Percentiles rank a stretch among this genome's conserved stretches.
These are phyloP conservation scores for Ophthalmolycus amberensis DNA, from an alignment of 2,113 vertebrate genomes.

Conservation along the genomic window DNA sequence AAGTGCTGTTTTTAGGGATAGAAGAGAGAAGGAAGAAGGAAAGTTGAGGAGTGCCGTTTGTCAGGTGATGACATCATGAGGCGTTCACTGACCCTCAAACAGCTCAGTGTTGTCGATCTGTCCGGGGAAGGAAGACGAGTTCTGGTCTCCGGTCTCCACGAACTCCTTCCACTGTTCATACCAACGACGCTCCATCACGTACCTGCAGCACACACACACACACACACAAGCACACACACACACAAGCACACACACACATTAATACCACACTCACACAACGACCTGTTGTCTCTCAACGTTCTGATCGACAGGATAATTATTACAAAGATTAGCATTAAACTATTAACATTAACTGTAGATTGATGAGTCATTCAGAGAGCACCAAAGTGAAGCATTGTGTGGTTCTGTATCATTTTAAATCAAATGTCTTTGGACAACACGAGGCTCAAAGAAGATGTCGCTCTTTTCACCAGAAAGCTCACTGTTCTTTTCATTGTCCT, in stretches of 20 bases:
- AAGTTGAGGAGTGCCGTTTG: not conserved
- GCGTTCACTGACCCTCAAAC: constrained; percentile 83
- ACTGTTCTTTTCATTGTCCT: not conserved
- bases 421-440: too few relatives aligned
- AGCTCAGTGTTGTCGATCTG: constrained; percentile 87
- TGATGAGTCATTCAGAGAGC: too few relatives aligned
- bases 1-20: not conserved
- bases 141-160: constrained; percentile 84
- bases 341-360: too few relatives aligned
- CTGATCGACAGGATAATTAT: too few relatives aligned
- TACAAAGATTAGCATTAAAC: too few relatives aligned
- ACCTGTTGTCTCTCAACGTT: too few relatives aligned
- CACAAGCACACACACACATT: not conserved
- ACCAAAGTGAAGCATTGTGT: too few relatives aligned
- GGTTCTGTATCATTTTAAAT: too few relatives aligned
- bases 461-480: not conserved
- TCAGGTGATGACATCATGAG: not conserved
- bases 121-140: constrained; percentile 85
- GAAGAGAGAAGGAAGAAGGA: too few relatives aligned
- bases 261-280: too few relatives aligned
- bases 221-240: not conserved
- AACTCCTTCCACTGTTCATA: constrained; percentile 88
- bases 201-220: constrained; percentile 76
- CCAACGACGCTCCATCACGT: constrained; percentile 86
- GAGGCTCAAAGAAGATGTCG: too few relatives aligned